Evolutionary conservation across 2,888 invertebrate species (phyloP).

Genomic region (Tortrix viridana): DNA sequence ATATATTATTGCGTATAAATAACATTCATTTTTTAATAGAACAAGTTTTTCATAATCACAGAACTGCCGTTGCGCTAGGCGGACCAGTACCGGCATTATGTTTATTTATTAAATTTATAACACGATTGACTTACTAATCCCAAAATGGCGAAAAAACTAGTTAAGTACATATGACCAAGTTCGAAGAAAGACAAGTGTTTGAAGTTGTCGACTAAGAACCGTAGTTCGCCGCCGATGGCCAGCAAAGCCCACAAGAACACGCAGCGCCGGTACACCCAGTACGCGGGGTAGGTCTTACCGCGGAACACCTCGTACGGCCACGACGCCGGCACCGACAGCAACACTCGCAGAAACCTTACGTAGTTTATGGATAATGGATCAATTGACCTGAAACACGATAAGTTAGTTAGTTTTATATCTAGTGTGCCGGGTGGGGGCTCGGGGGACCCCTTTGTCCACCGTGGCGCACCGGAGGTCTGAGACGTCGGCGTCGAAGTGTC

Average conservation of each 20-base stretch:
- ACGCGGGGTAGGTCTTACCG: conserved; percentile 6
- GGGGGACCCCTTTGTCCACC: too few species aligned
- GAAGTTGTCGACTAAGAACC: conserved; percentile 12
- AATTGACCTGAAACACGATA: conserved; percentile 1
- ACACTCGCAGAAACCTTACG: conserved; percentile 1
- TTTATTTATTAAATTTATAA: not conserved
- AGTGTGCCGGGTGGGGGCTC: too few species aligned
- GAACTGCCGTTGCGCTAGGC: too few species aligned
- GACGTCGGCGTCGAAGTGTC: too few species aligned
- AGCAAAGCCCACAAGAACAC: not conserved
- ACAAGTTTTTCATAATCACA: too few species aligned
- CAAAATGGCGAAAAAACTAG: conserved; percentile 9
- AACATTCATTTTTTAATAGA: too few species aligned
- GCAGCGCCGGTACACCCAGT: conserved; percentile 4
- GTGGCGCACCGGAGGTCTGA: too few species aligned
- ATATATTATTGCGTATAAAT: too few species aligned
- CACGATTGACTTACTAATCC: conserved; percentile 12
- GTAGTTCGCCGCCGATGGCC: conserved; percentile 1
- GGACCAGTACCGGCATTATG: too few species aligned
- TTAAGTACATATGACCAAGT: conserved; percentile 18
- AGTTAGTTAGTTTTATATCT: not conserved
- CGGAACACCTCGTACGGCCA: conserved; percentile 15
- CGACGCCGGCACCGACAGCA: conserved; percentile 6
- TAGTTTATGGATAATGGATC: conserved; percentile 17
- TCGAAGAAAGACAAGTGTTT: conserved; percentile 19